Evolutionary conservation across 1,140 invertebrate species (phyloP), one percentile per base, ranked within the genome.

Genomic region (Drosophila orosa): DNA sequence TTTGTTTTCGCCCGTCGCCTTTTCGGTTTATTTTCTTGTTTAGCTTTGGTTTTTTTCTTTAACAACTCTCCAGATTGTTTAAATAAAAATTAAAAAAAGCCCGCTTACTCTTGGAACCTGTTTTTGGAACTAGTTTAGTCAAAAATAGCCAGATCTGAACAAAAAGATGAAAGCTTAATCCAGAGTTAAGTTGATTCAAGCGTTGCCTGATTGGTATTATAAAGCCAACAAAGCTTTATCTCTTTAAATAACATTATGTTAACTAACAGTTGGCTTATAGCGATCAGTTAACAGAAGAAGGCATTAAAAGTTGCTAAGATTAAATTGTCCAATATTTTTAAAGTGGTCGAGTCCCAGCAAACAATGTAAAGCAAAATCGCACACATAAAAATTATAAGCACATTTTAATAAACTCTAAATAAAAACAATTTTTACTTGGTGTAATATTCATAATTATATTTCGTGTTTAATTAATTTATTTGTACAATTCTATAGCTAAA

Each of bases 391-490:
- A 17, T 17, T n/a, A 35, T 17, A 39, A 35, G 15, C 1, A n/a
- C 13, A 19, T n/a, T n/a, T n/a, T 22, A 48, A 10, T 5, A 13
- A 4, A 12, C 9, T 45, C n/a, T 0, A 12, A 61, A 67, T 40
- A 59, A 62, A 56, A 60, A 31, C 5, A 15, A 12, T 3, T 12
- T 13, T 0, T 31, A 47, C 39, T 89, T 89, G 63, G 68, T 84
- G 73, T 89, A 80, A 77, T 54, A 60, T 57, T 68, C 65, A 80
- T 78, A 54, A 55, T 74, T 84, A 63, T 89, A 87, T 87, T 84
- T 83, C 62, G 71, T 80, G 60, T 89, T 80, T 73, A 65, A 84
- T 83, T 79, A 84, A 80, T 89, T 89, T 84, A 89, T 89, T 89
- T 89, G 84, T 89, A 89, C 84, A 89, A 69, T 89, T 80, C 75